Evolutionary conservation across 1,140 invertebrate species (phyloP).

Genomic region (Ganaspis sp.): DNA sequence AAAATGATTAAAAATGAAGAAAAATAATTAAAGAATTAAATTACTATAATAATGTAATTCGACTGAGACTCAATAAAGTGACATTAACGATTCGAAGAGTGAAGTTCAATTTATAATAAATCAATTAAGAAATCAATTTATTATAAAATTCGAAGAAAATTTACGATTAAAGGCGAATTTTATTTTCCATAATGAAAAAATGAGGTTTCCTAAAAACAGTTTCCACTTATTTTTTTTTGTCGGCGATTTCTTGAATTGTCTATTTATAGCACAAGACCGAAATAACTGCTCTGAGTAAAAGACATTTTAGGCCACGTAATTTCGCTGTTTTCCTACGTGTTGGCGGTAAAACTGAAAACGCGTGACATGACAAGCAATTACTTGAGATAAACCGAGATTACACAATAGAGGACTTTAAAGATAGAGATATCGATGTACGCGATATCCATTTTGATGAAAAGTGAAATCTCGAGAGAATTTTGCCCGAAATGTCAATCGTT

Average conservation of each 20-base stretch:
- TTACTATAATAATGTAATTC: too few species aligned
- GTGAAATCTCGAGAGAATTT: neutral
- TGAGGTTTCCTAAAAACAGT: too few species aligned
- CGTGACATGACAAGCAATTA: conserved; percentile 19
- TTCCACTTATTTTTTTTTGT: too few species aligned
- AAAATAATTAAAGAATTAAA: too few species aligned
- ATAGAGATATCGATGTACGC: neutral
- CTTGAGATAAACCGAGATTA: conserved; percentile 5
- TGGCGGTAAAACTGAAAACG: neutral
- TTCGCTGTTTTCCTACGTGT: neutral
- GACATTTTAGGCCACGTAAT: neutral
- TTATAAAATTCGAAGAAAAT: too few species aligned
- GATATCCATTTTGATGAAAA: neutral
- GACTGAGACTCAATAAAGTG: too few species aligned
- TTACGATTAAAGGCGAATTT: too few species aligned
- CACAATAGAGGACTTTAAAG: neutral
- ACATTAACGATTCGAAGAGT: too few species aligned
- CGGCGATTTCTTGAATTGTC: neutral
- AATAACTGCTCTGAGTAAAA: neutral
- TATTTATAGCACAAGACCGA: neutral
- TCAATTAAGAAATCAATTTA: too few species aligned
- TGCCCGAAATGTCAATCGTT: neutral
- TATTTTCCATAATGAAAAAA: too few species aligned
- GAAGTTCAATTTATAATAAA: too few species aligned
- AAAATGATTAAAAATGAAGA: too few species aligned